Conservation (phyloP, 2,888 invertebrate genomes). For the Drosophila hamatofila region DNA sequence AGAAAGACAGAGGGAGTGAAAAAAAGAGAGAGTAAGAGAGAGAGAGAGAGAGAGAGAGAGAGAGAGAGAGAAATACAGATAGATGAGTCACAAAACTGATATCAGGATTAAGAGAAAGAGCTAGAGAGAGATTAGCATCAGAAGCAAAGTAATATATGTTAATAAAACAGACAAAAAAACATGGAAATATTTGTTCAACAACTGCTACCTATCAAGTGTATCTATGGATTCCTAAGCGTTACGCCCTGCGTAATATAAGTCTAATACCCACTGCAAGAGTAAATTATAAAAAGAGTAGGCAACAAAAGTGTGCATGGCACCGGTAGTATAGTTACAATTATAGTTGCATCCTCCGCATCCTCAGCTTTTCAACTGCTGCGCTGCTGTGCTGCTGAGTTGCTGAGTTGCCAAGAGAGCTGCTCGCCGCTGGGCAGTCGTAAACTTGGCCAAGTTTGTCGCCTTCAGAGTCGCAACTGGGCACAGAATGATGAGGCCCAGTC, state of each 20-base stretch:
- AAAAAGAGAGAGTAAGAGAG: not conserved
- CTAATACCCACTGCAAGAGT: not conserved
- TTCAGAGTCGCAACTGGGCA: constrained; percentile 58
- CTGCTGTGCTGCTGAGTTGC: constrained; percentile 17
- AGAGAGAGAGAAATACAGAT: not conserved
- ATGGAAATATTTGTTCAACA: no score
- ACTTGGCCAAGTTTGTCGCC: constrained; percentile 73
- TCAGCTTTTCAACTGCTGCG: constrained; percentile 49
- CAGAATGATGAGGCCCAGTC: constrained; percentile 35
- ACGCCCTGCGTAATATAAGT: not conserved
- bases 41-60: not conserved
- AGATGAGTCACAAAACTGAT: not conserved
- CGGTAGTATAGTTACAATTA: constrained; percentile 39
- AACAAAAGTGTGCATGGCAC: constrained; percentile 7
- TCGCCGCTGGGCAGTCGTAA: constrained; percentile 64
- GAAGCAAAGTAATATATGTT: no score
- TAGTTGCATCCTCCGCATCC: constrained; percentile 8
- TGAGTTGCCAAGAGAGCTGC: constrained; percentile 26
- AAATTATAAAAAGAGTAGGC: not conserved
- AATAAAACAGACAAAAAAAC: no score
- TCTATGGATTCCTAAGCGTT: not conserved
- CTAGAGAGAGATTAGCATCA: no score
- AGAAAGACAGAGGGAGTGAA: not conserved
- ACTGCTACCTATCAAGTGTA: no score
- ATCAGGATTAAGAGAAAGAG: not conserved